phyloP scores from a whole-genome alignment of 2,888 invertebrate genomes.

The Clanis bilineata region DNA sequence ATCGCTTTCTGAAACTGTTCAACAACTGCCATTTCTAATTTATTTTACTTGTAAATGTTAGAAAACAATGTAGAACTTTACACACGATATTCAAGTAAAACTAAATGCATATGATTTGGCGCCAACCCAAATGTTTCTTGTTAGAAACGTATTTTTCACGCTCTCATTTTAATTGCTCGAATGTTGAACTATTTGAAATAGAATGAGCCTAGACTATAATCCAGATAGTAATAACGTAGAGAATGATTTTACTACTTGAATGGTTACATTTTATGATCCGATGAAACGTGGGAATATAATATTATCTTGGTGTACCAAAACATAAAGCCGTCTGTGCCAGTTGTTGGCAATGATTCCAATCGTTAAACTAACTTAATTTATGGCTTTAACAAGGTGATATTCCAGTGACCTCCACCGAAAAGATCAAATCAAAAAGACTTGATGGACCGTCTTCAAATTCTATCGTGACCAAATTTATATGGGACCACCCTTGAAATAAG shows the following conservation, averaged over 20 bases:
- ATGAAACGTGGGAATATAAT: neutral
- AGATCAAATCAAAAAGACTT: too few species aligned
- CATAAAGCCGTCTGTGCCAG: neutral
- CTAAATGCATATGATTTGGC: neutral
- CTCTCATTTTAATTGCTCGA: neutral
- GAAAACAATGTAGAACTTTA: too few species aligned
- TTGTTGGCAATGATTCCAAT: neutral
- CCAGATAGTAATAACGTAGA: neutral
- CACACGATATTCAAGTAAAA: too few species aligned
- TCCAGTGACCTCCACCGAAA: too few species aligned
- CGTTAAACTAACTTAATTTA: too few species aligned
- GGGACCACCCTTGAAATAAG: too few species aligned
- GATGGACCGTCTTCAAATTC: too few species aligned
- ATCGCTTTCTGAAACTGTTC: too few species aligned
- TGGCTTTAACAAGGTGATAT: too few species aligned
- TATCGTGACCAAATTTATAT: too few species aligned
- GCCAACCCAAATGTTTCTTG: neutral
- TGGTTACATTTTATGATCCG: neutral
- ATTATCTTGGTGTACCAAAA: neutral
- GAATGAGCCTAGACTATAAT: neutral
- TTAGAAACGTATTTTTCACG: neutral
- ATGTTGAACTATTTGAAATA: neutral
- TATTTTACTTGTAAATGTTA: too few species aligned
- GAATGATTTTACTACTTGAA: neutral
- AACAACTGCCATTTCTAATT: too few species aligned